Evolutionary conservation across 2,113 vertebrate species (phyloP).

Genomic region (Larimichthys crocea): DNA sequence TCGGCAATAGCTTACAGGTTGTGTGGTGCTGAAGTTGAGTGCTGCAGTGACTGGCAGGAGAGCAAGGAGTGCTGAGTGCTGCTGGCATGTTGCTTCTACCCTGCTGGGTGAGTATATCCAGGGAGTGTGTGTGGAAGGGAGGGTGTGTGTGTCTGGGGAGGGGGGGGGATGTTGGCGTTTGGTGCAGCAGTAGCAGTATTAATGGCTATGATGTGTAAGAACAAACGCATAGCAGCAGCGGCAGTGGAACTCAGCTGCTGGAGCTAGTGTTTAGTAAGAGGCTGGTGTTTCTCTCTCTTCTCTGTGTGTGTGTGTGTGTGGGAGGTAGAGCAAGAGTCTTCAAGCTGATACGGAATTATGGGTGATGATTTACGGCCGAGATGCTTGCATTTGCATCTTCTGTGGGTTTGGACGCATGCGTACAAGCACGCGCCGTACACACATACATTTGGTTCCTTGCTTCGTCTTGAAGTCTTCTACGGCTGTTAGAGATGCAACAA

Average conservation of each 20-base stretch:
- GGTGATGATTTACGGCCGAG: slow-evolving; percentile 56
- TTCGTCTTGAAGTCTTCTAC: slow-evolving; percentile 20
- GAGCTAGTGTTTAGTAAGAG: slow-evolving; percentile 49
- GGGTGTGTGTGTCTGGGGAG: slow-evolving; percentile 37
- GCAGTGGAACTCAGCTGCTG: slow-evolving; percentile 63
- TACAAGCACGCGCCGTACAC: neutral
- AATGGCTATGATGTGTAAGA: slow-evolving; percentile 79
- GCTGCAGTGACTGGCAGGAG: slow-evolving; percentile 66
- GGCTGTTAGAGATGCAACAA: slow-evolving; percentile 24
- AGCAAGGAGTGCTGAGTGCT: slow-evolving; percentile 62
- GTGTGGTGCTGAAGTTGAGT: slow-evolving; percentile 76
- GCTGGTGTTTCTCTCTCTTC: slow-evolving; percentile 33
- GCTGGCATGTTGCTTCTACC: slow-evolving; percentile 75
- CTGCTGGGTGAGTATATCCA: slow-evolving; percentile 76
- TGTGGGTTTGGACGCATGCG: slow-evolving; percentile 6
- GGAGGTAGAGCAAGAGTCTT: slow-evolving; percentile 27
- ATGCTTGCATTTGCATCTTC: slow-evolving; percentile 55
- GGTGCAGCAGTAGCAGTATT: slow-evolving; percentile 75
- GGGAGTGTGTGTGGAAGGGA: slow-evolving; percentile 55
- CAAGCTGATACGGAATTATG: slow-evolving; percentile 48
- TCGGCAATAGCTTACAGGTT: slow-evolving; percentile 67
- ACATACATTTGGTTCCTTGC: slow-evolving; percentile 24
- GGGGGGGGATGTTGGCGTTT: slow-evolving; percentile 58
- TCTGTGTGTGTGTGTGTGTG: slow-evolving; percentile 17
- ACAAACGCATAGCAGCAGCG: slow-evolving; percentile 59